Evolutionary conservation across 2,113 vertebrate genomes (phyloP).

Genomic region (Odocoileus hemionus): DNA sequence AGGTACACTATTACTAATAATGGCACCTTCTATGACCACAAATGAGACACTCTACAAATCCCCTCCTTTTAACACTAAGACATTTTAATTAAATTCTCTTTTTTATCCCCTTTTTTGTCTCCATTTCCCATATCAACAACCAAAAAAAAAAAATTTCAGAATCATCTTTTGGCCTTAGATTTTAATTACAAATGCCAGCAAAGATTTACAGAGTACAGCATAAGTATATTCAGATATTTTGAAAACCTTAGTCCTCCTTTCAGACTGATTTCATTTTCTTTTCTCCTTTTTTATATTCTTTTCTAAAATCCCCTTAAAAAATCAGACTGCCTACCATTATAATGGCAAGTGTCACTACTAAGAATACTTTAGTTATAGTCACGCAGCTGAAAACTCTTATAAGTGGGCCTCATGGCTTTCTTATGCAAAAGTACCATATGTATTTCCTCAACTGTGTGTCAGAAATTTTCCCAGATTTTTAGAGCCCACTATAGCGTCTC

Average conservation of each 20-base stretch:
- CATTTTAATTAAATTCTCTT: constrained; percentile 63
- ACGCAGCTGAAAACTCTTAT: not conserved
- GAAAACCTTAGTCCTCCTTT: not conserved
- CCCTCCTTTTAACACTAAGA: constrained; percentile 61
- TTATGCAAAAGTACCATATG: not conserved
- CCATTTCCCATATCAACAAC: not conserved
- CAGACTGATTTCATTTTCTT: constrained; percentile 64
- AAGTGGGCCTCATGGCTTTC: not conserved
- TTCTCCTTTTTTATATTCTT: constrained; percentile 65
- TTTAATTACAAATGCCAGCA: constrained; percentile 50
- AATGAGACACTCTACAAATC: constrained; percentile 62
- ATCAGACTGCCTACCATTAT: not conserved
- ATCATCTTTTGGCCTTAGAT: constrained; percentile 59
- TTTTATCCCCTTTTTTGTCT: not conserved
- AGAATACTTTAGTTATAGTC: not conserved
- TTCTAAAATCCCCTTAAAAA: constrained; percentile 17
- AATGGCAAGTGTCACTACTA: not conserved
- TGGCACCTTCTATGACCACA: constrained; percentile 55
- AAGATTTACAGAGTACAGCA: constrained; percentile 15
- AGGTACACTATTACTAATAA: constrained; percentile 5
- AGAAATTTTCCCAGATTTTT: constrained; percentile 24
- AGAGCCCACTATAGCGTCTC: not conserved
- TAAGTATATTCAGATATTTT: constrained; percentile 46
- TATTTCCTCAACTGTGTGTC: not conserved
- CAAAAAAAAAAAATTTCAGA: not conserved